Conservation (phyloP, 2,797 vertebrate species). For the Dallia pectoralis region DNA sequence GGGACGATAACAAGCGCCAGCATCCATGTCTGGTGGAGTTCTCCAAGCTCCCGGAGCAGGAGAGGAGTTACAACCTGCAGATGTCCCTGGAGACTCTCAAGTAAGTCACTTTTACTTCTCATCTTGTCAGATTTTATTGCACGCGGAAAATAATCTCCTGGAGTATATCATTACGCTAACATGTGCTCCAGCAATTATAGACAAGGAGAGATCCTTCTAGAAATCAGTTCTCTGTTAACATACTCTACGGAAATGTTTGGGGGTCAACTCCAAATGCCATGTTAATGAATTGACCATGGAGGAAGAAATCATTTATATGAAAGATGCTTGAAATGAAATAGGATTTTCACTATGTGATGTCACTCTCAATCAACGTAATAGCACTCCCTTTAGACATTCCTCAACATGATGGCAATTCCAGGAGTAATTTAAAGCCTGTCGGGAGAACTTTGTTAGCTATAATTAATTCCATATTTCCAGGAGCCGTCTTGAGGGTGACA, state of each 20-base stretch:
- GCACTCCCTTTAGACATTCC: background rate
- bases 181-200: no score
- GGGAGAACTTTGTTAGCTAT: conserved; percentile 12
- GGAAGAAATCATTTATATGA: no score
- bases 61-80: conserved; percentile 93
- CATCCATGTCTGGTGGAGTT: conserved; percentile 95
- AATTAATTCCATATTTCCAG: conserved; percentile 8
- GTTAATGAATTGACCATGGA: no score
- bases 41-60: conserved; percentile 90
- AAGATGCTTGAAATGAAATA: background rate
- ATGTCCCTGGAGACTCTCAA: conserved; percentile 96
- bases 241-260: no score
- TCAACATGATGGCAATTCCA: background rate
- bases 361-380: background rate
- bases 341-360: background rate
- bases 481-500: no score
- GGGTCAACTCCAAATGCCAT: no score
- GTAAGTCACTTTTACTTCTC: conserved; percentile 77
- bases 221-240: no score
- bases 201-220: no score
- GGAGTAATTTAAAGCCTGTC: conserved; percentile 12
- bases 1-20: conserved; percentile 94
- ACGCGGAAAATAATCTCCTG: no score
- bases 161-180: no score
- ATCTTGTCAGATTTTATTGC: no score